Evolutionary conservation across 2,797 vertebrate genomes (phyloP).

Genomic region (Meriones psammophilus): DNA sequence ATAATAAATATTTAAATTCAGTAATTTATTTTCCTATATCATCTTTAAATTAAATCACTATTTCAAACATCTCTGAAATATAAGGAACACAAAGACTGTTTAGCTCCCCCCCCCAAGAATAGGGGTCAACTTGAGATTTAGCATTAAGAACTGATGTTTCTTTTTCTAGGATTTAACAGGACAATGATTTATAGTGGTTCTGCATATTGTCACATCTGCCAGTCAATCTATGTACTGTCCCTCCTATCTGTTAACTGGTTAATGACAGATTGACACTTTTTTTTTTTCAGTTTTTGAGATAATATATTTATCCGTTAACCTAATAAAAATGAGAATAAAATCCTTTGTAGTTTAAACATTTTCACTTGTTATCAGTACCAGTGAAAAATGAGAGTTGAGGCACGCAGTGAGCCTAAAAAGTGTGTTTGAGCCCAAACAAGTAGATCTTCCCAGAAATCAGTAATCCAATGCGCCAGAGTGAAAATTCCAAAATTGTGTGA

Average conservation of each 20-base stretch:
- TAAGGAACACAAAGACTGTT: not conserved
- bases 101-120: not conserved
- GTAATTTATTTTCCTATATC: not conserved
- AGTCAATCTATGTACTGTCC: fast-evolving
- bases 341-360: not conserved
- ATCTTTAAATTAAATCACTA: not conserved
- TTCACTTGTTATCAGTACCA: not conserved
- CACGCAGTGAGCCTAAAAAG: not conserved
- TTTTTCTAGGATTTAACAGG: not conserved
- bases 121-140: not conserved
- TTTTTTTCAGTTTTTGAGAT: not conserved
- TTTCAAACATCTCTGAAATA: not conserved
- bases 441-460: not conserved
- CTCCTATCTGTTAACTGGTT: too few relatives aligned
- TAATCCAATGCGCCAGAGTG: not conserved
- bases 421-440: not conserved
- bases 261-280: not conserved
- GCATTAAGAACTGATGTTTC: not conserved
- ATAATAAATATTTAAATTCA: not conserved
- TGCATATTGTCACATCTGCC: not conserved
- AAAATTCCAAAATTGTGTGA: not conserved
- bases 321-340: not conserved
- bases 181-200: not conserved
- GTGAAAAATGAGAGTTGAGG: not conserved
- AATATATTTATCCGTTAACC: not conserved